These are phyloP conservation scores for Andricus grossulariae DNA, from an alignment of 1,140 invertebrate species.

Conservation along the genomic window DNA sequence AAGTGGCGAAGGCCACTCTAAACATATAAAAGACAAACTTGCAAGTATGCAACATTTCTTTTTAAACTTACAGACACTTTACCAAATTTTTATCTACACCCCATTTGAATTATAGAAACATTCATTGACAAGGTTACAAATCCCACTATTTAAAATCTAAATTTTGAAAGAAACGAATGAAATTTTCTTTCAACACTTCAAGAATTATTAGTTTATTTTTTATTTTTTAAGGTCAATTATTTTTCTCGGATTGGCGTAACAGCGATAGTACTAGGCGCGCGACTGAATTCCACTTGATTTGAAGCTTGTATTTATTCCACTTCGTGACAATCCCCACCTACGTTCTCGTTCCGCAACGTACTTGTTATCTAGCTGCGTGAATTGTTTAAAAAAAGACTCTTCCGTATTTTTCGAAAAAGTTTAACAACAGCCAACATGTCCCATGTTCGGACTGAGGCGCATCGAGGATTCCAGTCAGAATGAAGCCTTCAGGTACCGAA, in stretches of 20 bases:
- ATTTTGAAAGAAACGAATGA: not conserved
- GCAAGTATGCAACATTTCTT: not conserved
- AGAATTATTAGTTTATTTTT: not conserved
- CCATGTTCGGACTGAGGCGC: not conserved
- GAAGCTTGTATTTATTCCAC: constrained; percentile 60
- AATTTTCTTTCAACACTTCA: not conserved
- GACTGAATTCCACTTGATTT: constrained; percentile 61
- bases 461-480: not conserved
- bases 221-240: not conserved
- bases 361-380: constrained; percentile 54
- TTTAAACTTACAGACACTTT: not conserved
- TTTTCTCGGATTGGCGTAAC: not conserved
- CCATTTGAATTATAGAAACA: not conserved
- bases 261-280: constrained; percentile 44
- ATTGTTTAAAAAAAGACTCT: constrained; percentile 53
- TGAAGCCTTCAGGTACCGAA: not conserved
- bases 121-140: not conserved
- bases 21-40: not conserved
- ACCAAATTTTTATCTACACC: not conserved
- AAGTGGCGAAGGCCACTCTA: not conserved
- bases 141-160: not conserved
- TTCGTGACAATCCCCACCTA: constrained; percentile 59
- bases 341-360: constrained; percentile 44
- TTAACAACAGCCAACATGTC: not conserved
- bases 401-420: constrained; percentile 44